phyloP scores from a whole-genome alignment of 2,888 invertebrate species.

The Drosophila algonquin region DNA sequence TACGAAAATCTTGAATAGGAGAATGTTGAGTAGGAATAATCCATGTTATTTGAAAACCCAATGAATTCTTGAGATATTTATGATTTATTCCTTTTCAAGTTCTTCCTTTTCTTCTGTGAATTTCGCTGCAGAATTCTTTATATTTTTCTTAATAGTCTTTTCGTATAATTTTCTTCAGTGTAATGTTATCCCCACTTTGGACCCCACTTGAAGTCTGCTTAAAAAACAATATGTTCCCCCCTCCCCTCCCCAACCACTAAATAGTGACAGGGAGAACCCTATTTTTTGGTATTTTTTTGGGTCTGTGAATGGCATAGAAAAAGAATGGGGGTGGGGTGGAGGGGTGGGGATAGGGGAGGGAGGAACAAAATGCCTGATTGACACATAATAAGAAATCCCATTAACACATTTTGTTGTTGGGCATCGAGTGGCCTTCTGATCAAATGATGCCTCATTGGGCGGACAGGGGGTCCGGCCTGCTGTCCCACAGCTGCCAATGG shows the following conservation, averaged over 20 bases:
- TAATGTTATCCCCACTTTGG: not conserved
- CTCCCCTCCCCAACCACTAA: constrained; percentile 47
- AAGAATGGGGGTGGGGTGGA: not conserved
- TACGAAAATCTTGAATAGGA: too few relatives aligned
- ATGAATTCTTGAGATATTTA: too few relatives aligned
- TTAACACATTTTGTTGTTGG: constrained; percentile 59
- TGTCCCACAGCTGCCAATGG: not conserved
- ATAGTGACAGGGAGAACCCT: constrained; percentile 51
- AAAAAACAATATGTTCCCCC: constrained; percentile 44
- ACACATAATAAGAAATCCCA: constrained; percentile 67
- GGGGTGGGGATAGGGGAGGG: not conserved
- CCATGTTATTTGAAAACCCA: too few relatives aligned
- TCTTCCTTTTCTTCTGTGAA: too few relatives aligned
- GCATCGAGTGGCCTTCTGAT: constrained; percentile 32
- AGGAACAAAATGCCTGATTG: constrained; percentile 36
- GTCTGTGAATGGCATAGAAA: constrained; percentile 5
- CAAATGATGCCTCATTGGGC: constrained; percentile 33
- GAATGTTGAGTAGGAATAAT: too few relatives aligned
- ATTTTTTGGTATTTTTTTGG: constrained; percentile 4
- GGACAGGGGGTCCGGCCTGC: not conserved
- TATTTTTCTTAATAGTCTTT: not conserved
- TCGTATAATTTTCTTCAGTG: not conserved
- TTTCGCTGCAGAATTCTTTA: too few relatives aligned
- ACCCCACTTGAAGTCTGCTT: constrained; percentile 29
- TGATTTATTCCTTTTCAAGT: too few relatives aligned